These are phyloP conservation scores for Pteropus alecto DNA, from an alignment of 2,113 vertebrate species.

Conservation along the genomic window DNA sequence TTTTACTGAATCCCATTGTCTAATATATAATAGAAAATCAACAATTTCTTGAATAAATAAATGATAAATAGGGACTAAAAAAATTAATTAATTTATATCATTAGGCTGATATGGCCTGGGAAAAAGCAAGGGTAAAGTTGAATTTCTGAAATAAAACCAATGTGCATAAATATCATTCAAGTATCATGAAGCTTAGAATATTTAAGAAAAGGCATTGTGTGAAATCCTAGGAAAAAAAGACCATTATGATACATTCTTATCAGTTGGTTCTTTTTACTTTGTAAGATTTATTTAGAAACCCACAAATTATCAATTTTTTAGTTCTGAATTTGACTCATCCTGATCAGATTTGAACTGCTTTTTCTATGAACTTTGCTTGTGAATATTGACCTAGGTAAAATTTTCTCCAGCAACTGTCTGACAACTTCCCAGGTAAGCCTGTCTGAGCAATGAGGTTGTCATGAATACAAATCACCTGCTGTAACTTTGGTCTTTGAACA, in stretches of 20 bases:
- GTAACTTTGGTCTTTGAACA: background rate
- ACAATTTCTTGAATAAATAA: background rate
- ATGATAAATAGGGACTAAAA: background rate
- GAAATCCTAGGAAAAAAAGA: background rate
- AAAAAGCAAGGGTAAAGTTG: background rate
- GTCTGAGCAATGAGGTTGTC: background rate
- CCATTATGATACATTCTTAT: background rate
- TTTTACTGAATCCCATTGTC: background rate
- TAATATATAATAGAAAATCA: background rate
- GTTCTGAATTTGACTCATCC: background rate
- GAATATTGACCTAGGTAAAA: background rate
- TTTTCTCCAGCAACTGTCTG: background rate
- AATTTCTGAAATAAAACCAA: background rate
- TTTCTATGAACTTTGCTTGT: background rate
- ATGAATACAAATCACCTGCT: background rate
- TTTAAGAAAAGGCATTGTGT: background rate
- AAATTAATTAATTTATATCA: background rate
- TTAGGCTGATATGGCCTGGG: background rate
- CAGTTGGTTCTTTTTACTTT: background rate
- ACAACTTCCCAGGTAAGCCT: background rate
- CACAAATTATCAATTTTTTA: background rate
- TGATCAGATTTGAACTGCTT: background rate
- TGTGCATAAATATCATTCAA: background rate
- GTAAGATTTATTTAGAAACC: background rate
- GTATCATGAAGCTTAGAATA: background rate